A percentile compares a stretch with the other conserved stretches of the same genome.
Conservation (phyloP, 2,113 vertebrate genomes). For the Platysternon megacephalum region DNA sequence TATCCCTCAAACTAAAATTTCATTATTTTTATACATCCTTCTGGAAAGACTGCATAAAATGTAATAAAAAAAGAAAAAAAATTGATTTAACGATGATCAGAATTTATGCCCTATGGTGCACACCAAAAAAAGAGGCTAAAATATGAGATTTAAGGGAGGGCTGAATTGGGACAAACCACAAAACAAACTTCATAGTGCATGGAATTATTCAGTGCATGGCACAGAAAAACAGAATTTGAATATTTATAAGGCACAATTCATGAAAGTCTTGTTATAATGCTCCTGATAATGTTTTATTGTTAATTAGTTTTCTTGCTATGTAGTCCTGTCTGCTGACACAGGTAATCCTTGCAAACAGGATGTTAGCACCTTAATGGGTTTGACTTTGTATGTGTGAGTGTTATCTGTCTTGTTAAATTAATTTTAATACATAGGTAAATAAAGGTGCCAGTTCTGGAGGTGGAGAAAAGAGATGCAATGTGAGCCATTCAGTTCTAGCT, state of each 20-base stretch:
- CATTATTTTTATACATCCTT: constrained; percentile 58
- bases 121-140: constrained; percentile 33
- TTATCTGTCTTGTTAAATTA: constrained; percentile 36
- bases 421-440: not conserved
- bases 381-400: constrained; percentile 10
- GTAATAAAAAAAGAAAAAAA: constrained; percentile 51
- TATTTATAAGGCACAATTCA: constrained; percentile 44
- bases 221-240: constrained; percentile 33
- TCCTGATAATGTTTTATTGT: constrained; percentile 33
- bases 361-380: constrained; percentile 37
- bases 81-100: constrained; percentile 44
- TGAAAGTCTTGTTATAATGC: constrained; percentile 30
- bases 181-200: not conserved
- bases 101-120: constrained; percentile 30
- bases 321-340: constrained; percentile 30
- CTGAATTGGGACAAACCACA: constrained; percentile 18
- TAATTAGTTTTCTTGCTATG: constrained; percentile 61
- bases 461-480: not conserved
- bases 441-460: not conserved
- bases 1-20: constrained; percentile 59
- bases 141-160: constrained; percentile 6
- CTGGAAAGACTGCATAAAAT: constrained; percentile 43
- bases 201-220: constrained; percentile 10
- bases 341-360: constrained; percentile 43
- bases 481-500: not conserved